phyloP scores from a whole-genome alignment of 1,140 invertebrate species.

The Cecropterus lyciades region DNA sequence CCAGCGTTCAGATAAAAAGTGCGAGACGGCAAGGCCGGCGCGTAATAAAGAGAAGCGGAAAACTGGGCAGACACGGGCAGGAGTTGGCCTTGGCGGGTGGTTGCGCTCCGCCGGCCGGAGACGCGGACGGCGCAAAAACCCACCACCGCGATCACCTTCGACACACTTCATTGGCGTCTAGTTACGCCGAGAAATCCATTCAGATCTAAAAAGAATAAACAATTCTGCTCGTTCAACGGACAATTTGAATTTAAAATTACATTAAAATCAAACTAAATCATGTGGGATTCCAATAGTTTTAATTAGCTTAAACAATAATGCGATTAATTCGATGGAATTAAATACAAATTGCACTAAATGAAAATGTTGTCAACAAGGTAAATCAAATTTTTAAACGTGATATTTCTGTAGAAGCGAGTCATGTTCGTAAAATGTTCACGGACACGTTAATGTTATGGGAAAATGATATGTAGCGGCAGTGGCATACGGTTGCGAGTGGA shows the following conservation, averaged over 20 bases:
- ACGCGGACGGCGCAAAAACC: slow-evolving; percentile 60
- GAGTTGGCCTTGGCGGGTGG: slow-evolving; percentile 64
- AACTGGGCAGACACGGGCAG: slow-evolving; percentile 51
- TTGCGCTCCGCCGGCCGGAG: slow-evolving; percentile 60
- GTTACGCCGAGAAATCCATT: slow-evolving; percentile 15
- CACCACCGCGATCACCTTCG: slow-evolving; percentile 54
- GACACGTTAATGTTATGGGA: slow-evolving; percentile 46
- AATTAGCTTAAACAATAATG: slow-evolving; percentile 18
- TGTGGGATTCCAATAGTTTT: slow-evolving; percentile 19
- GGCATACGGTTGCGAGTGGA: slow-evolving; percentile 52
- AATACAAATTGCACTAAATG: slow-evolving; percentile 32
- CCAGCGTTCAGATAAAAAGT: slow-evolving; percentile 57
- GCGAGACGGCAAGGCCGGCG: slow-evolving; percentile 56
- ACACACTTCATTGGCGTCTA: slow-evolving; percentile 54
- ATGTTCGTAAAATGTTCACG: slow-evolving; percentile 60
- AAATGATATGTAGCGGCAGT: slow-evolving; percentile 51
- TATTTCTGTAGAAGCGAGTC: slow-evolving; percentile 52
- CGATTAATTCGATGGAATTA: slow-evolving; percentile 27
- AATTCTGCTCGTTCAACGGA: not conserved
- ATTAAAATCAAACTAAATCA: slow-evolving; percentile 1
- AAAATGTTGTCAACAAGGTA: slow-evolving; percentile 40
- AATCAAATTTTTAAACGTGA: slow-evolving; percentile 56
- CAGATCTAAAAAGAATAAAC: not conserved
- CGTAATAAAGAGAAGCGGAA: slow-evolving; percentile 63
- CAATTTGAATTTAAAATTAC: not conserved